phyloP scores from a whole-genome alignment of 2,888 invertebrate genomes.

The Xanthia togata region DNA sequence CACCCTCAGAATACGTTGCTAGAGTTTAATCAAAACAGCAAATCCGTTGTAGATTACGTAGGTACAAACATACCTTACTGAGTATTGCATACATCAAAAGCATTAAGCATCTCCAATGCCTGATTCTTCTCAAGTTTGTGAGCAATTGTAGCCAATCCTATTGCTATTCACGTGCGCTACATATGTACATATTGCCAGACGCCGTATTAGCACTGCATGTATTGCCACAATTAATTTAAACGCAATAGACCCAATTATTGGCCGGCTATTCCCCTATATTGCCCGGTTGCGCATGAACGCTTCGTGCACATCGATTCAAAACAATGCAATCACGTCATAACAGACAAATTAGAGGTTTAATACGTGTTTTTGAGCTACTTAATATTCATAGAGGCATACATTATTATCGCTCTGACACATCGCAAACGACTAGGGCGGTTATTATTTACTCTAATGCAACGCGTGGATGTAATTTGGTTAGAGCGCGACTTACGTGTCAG shows the following conservation, averaged over 20 bases:
- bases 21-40: conserved; percentile 59
- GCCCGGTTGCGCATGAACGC: conserved; percentile 73
- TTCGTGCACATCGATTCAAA: conserved; percentile 66
- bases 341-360: conserved; percentile 69
- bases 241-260: conserved; percentile 87
- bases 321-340: conserved; percentile 73
- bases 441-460: conserved; percentile 58
- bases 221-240: conserved; percentile 87
- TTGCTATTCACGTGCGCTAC: conserved; percentile 80
- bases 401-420: conserved; percentile 45
- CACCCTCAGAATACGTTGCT: conserved; percentile 28
- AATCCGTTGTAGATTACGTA: conserved; percentile 66
- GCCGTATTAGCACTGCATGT: conserved; percentile 81
- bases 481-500: conserved; percentile 77
- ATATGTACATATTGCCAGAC: conserved; percentile 75
- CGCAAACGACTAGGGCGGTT: conserved; percentile 40
- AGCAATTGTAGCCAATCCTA: conserved; percentile 85
- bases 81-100: conserved; percentile 82
- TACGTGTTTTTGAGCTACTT: conserved; percentile 60
- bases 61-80: conserved; percentile 58
- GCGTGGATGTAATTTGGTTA: conserved; percentile 71
- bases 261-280: conserved; percentile 78
- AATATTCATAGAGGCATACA: conserved; percentile 56
- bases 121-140: conserved; percentile 84
- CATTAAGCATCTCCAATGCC: conserved; percentile 76